phyloP scores from a whole-genome alignment of 2,888 invertebrate species.

The Clusia tigrina region DNA sequence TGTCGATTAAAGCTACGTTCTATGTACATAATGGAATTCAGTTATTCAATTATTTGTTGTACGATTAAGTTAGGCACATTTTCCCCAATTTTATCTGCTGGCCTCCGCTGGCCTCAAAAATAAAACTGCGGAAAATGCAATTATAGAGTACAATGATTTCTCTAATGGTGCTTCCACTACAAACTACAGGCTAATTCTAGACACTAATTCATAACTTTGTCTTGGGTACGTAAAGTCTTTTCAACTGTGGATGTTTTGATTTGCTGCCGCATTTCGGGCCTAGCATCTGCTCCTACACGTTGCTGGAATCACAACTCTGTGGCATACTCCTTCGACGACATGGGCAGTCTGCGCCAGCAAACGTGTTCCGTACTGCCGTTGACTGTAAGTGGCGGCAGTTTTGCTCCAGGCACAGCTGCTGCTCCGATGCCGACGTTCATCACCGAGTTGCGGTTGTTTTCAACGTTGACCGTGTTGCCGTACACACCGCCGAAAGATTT shows the following conservation, averaged over 20 bases:
- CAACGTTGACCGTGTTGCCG: conserved; percentile 14
- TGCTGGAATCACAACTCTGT: conserved; percentile 59
- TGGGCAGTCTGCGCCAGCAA: conserved; percentile 66
- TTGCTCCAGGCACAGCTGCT: too few species aligned
- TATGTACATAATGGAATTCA: too few species aligned
- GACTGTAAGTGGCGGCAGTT: conserved; percentile 46
- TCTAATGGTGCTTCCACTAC: background rate
- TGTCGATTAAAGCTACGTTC: too few species aligned
- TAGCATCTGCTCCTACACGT: conserved; percentile 3
- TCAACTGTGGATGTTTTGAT: conserved; percentile 50
- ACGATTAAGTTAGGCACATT: too few species aligned
- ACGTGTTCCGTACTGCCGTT: conserved; percentile 65
- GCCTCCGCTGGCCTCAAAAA: too few species aligned
- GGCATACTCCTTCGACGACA: conserved; percentile 64
- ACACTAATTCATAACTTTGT: conserved; percentile 18
- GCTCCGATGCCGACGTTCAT: conserved; percentile 39
- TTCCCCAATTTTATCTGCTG: too few species aligned
- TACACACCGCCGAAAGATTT: conserved; percentile 47
- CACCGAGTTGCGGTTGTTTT: conserved; percentile 39
- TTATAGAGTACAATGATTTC: background rate
- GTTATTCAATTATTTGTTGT: background rate
- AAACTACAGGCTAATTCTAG: conserved; percentile 7
- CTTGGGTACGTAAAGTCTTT: conserved; percentile 43
- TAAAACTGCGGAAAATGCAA: too few species aligned
- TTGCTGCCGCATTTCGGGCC: conserved; percentile 1